Evolutionary conservation across 2,797 vertebrate species (phyloP).

Genomic region (Urophycis tenuis): DNA sequence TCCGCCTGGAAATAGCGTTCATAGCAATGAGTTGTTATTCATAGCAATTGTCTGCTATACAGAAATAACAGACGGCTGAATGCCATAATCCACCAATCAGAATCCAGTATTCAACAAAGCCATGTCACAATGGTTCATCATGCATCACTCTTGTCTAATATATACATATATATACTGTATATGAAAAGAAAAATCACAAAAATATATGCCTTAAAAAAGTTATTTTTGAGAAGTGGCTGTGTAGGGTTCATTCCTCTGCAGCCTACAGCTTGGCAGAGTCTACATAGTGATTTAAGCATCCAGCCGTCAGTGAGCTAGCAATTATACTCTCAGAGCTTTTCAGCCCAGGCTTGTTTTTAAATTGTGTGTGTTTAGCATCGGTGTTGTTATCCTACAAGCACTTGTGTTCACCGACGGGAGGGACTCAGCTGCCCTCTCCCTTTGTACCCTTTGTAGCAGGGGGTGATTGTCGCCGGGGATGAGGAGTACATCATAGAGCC

Average conservation of each 20-base stretch:
- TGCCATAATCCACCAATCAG: too few relatives aligned
- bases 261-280: not conserved
- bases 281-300: not conserved
- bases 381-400: not conserved
- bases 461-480: conserved; percentile 90
- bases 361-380: not conserved
- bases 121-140: not conserved
- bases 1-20: too few relatives aligned
- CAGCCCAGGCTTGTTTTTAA: not conserved
- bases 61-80: too few relatives aligned
- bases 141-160: not conserved
- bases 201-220: not conserved
- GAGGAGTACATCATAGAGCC: conserved; percentile 98
- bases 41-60: too few relatives aligned
- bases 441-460: conserved; percentile 75
- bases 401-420: not conserved
- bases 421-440: too few relatives aligned
- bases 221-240: not conserved
- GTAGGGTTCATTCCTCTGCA: not conserved
- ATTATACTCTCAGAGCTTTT: not conserved
- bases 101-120: too few relatives aligned
- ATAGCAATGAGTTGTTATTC: too few relatives aligned
- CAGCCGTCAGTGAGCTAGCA: not conserved
- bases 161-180: not conserved
- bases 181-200: too few relatives aligned